Evolutionary conservation across 1,140 invertebrate species (phyloP).

Genomic region (Mesaphorura yosii): DNA sequence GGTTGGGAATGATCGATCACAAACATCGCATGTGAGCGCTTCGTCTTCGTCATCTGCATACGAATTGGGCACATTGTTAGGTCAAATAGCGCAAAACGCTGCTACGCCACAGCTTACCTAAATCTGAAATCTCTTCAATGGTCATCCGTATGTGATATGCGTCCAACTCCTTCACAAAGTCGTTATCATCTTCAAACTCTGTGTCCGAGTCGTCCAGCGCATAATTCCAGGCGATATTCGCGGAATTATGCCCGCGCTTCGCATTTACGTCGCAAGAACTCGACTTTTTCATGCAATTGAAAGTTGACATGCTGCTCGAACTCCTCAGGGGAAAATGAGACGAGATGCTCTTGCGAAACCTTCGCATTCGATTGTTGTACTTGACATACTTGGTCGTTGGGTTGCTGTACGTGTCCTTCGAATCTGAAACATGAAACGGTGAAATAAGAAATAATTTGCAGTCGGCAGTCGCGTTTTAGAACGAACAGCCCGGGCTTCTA

Average conservation of each 20-base stretch:
- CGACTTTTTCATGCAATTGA: conserved; percentile 3
- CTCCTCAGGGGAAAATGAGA: not conserved
- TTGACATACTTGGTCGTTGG: conserved; percentile 14
- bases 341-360: not conserved
- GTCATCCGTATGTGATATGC: conserved; percentile 12
- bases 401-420: too few species aligned
- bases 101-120: conserved; percentile 12
- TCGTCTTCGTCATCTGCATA: conserved; percentile 45
- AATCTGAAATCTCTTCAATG: conserved; percentile 23
- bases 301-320: not conserved
- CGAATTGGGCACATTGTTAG: not conserved
- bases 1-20: conserved; percentile 57
- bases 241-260: not conserved
- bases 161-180: not conserved
- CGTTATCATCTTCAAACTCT: conserved; percentile 21
- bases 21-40: conserved; percentile 63
- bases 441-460: too few species aligned
- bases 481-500: too few species aligned
- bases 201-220: conserved; percentile 22
- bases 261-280: conserved; percentile 4
- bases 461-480: too few species aligned
- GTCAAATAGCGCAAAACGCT: not conserved
- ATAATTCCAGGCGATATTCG: conserved; percentile 9
- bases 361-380: conserved; percentile 24
- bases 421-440: too few species aligned